Percentiles rank a stretch among this genome's conserved stretches.
These are phyloP conservation scores for Bruchidius siliquastri DNA, from an alignment of 2,888 invertebrate genomes.

Conservation along the genomic window DNA sequence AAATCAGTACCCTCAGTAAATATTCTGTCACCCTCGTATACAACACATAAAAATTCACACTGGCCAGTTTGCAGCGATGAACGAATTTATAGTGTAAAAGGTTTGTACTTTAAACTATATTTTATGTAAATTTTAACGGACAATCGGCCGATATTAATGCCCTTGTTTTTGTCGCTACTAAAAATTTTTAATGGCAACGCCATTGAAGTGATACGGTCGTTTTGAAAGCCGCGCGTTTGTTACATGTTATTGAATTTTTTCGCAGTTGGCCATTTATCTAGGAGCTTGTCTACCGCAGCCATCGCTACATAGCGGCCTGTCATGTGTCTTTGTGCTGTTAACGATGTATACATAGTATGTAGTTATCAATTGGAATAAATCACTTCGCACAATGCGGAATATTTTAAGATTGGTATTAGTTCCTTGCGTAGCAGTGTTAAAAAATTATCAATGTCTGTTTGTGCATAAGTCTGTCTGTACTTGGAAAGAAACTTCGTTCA, in stretches of 20 bases:
- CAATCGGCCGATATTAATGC: not conserved
- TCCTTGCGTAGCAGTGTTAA: not conserved
- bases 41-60: not conserved
- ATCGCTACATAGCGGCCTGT: not conserved
- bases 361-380: not conserved
- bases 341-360: not conserved
- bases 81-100: not conserved
- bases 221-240: not conserved
- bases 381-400: not conserved
- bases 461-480: too few relatives aligned
- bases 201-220: not conserved
- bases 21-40: not conserved
- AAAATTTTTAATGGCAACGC: not conserved
- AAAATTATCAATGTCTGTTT: too few relatives aligned
- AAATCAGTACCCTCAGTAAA: too few relatives aligned
- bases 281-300: not conserved
- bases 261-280: not conserved
- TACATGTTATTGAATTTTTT: not conserved
- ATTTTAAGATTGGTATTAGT: not conserved
- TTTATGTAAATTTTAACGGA: not conserved
- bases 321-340: not conserved
- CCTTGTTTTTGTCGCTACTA: not conserved
- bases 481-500: too few relatives aligned
- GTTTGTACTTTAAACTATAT: not conserved
- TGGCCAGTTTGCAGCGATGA: not conserved